Evolutionary conservation across 2,113 vertebrate species (phyloP).

Genomic region (Apteryx owenii): DNA sequence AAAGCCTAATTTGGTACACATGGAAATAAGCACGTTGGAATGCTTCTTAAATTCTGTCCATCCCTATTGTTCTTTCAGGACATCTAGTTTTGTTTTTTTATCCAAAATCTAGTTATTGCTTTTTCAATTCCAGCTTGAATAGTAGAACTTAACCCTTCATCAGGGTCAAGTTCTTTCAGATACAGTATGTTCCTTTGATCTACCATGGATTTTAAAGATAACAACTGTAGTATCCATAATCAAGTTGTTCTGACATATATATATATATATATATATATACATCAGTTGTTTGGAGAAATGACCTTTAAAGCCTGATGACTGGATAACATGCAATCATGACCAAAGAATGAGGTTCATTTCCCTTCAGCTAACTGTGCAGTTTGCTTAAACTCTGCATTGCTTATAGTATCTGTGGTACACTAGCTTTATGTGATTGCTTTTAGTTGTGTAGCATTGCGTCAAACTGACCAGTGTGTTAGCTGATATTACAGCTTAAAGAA

Average conservation of each 20-base stretch:
- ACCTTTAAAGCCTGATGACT: not conserved
- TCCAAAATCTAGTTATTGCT: not conserved
- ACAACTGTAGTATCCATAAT: not conserved
- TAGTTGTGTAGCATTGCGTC: not conserved
- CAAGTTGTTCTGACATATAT: not conserved
- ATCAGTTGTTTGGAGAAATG: constrained; percentile 12
- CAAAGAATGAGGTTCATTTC: not conserved
- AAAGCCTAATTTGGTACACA: constrained; percentile 48
- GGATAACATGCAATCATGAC: constrained; percentile 7
- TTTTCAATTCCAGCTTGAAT: not conserved
- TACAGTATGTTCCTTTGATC: not conserved
- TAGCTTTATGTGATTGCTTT: not conserved
- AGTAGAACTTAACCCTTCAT: not conserved
- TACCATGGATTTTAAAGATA: not conserved
- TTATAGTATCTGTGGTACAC: not conserved
- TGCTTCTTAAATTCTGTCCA: constrained; percentile 22
- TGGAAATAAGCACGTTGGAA: constrained; percentile 58
- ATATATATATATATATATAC: not conserved
- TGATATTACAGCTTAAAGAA: not conserved
- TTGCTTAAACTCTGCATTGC: constrained; percentile 1
- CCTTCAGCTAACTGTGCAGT: not conserved
- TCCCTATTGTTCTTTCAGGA: constrained; percentile 18
- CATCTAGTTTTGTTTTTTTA: not conserved
- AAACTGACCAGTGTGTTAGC: not conserved
- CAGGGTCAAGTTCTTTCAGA: not conserved